Evolutionary conservation across 2,888 invertebrate genomes (phyloP).

Genomic region (Limenitis arthemis): DNA sequence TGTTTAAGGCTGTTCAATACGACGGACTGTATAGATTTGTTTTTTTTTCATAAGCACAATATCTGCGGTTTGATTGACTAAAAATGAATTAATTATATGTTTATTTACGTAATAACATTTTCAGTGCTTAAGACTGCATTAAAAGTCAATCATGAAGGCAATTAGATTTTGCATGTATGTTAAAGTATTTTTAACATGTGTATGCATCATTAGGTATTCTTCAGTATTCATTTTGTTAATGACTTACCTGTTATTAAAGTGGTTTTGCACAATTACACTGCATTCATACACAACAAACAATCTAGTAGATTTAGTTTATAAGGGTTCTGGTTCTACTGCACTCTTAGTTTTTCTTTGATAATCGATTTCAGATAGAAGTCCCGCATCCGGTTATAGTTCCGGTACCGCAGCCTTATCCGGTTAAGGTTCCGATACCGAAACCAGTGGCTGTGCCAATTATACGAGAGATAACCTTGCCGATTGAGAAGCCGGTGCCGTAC

Average conservation of each 20-base stretch:
- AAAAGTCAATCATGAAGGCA: too few species aligned
- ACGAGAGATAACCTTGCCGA: conserved; percentile 70
- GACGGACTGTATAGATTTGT: too few species aligned
- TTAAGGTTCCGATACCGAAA: conserved; percentile 79
- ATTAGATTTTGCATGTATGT: too few species aligned
- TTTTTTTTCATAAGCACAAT: too few species aligned
- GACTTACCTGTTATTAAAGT: background rate
- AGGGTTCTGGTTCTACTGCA: conserved; percentile 11
- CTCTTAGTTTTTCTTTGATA: conserved; percentile 13
- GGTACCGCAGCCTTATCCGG: conserved; percentile 82
- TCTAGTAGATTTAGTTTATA: background rate
- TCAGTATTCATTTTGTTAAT: background rate
- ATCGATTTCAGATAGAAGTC: conserved; percentile 73
- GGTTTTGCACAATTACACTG: background rate
- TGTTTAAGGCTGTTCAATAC: too few species aligned
- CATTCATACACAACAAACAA: background rate
- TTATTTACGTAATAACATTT: too few species aligned
- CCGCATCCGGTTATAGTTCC: conserved; percentile 83
- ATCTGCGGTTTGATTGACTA: too few species aligned
- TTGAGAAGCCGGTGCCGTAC: conserved; percentile 76
- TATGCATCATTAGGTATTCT: too few species aligned
- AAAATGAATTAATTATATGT: too few species aligned
- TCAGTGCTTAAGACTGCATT: too few species aligned
- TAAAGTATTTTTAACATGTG: too few species aligned
- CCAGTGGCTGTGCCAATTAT: conserved; percentile 80